Conservation (phyloP, 2,797 vertebrate species). For the Martes flavigula region DNA sequence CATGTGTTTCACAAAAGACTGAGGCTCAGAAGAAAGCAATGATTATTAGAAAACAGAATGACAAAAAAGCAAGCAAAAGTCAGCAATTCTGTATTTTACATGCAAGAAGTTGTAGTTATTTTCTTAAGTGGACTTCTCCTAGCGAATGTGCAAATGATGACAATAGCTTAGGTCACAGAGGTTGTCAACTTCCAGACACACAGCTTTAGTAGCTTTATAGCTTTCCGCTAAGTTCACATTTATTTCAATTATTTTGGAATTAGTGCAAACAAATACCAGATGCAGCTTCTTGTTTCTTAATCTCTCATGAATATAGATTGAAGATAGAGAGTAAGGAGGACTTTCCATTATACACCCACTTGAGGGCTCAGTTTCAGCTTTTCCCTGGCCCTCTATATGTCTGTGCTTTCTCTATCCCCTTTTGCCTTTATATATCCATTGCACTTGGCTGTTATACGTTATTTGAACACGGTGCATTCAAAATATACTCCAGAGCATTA, state of each 20-base stretch:
- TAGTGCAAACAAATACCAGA: conserved; percentile 75
- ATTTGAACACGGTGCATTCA: not conserved
- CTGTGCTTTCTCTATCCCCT: not conserved
- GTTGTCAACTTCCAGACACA: not conserved
- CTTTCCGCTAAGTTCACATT: conserved; percentile 28
- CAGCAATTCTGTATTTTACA: not conserved
- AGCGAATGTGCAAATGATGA: not conserved
- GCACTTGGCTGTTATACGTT: conserved; percentile 23
- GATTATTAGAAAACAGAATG: not conserved
- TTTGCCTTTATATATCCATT: conserved; percentile 47
- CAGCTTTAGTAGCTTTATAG: not conserved
- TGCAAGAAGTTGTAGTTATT: not conserved
- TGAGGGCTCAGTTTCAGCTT: not conserved
- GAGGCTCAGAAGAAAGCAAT: not conserved
- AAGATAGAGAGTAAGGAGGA: conserved; percentile 61
- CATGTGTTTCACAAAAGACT: not conserved
- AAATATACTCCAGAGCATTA: not conserved
- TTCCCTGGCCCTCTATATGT: conserved; percentile 10
- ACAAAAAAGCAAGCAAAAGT: not conserved
- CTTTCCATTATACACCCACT: conserved; percentile 39
- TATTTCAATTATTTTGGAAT: conserved; percentile 71
- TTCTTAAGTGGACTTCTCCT: not conserved
- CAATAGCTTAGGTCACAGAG: not conserved
- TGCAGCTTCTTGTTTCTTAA: conserved; percentile 66
- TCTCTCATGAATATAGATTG: conserved; percentile 68